A percentile compares a stretch with the other conserved stretches of the same genome.
Evolutionary conservation across 1,140 invertebrate species (phyloP).

Genomic region (Drosophila sp.): DNA sequence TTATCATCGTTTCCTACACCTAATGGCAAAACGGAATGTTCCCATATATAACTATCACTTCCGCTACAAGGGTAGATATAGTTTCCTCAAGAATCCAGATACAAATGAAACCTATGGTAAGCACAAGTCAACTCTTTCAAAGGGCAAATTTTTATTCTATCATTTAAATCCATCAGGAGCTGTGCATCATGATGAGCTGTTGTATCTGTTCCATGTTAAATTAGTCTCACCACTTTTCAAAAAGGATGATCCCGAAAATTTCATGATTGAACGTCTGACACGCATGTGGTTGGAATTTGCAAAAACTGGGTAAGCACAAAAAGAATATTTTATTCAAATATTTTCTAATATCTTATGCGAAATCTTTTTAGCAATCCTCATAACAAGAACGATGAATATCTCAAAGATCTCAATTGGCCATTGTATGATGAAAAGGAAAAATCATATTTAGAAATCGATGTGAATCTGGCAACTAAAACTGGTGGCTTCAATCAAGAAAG

Average conservation of each 20-base stretch:
- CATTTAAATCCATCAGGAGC: slow-evolving; percentile 81
- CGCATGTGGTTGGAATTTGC: slow-evolving; percentile 84
- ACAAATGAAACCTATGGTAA: slow-evolving; percentile 83
- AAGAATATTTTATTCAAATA: background rate
- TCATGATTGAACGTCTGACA: slow-evolving; percentile 83
- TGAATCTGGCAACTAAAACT: slow-evolving; percentile 79
- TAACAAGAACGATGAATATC: slow-evolving; percentile 53
- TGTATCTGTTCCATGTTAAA: slow-evolving; percentile 85
- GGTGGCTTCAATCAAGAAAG: slow-evolving; percentile 84
- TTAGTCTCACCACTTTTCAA: slow-evolving; percentile 81
- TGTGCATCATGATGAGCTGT: slow-evolving; percentile 86
- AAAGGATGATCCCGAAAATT: slow-evolving; percentile 83
- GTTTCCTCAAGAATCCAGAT: slow-evolving; percentile 83
- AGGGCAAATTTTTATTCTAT: background rate
- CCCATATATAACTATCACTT: slow-evolving; percentile 85
- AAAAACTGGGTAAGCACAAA: slow-evolving; percentile 80
- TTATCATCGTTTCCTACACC: slow-evolving; percentile 83
- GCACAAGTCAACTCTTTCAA: background rate
- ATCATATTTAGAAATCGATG: slow-evolving; percentile 84
- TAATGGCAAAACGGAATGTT: slow-evolving; percentile 82
- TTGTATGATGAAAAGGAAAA: slow-evolving; percentile 80
- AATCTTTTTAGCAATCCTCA: slow-evolving; percentile 56
- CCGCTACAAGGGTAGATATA: slow-evolving; percentile 85
- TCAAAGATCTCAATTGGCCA: slow-evolving; percentile 83
- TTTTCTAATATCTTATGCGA: background rate